Base-by-base conservation (phyloP, 2,113 vertebrate genomes). In the Prochilodus magdalenae region DNA sequence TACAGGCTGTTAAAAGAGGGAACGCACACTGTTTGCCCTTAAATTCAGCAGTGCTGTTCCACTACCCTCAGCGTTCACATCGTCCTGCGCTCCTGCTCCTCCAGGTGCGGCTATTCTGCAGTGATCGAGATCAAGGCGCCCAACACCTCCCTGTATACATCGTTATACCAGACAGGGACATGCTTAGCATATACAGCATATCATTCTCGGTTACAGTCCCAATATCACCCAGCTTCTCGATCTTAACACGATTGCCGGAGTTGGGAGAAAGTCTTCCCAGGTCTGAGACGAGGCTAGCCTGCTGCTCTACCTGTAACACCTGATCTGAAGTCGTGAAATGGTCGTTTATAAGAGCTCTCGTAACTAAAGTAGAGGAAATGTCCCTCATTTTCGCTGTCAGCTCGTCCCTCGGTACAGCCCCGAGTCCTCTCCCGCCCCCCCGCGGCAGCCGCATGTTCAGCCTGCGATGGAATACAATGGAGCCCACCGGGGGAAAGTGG, bases 391-490 rank as follows among this genome's bases (percentile, higher is more conserved):
- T 29, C 5, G 20, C 71, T n/a, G 40, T 72, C 71, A 51, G 36
- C n/a, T 27, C 18, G 40, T 65, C 22, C 57, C 47, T 11, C 8
- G 6, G n/a, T 26, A 6, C 5, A 60, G 22, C 27, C 30, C 8
- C 15, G 85, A 69, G 63, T 81, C 66, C 53, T 85, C 77, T 82
- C 81, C 75, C 81, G 79, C 84, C 86, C 80, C 86, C 87, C 73
- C 36, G 88, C 89, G 85, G 85, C 81, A 83, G 81, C 86, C 8
- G 12, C 24, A 13, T 60, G 57, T 60, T 60, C 57, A 26, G 57
- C 57, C 22, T 10, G 22, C 57, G 13, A 24, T 7, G 11, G 44
- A 63, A 33, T 53, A 29, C 20, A 27, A 13, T 72, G 24, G 24
- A 44, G 33, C 11, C 24, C 24, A 72, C 57, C 11, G 15, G 11